Evolutionary conservation across 2,888 invertebrate genomes (phyloP), one percentile per base, ranked within the genome.

Genomic region (Protophormia terraenovae): DNA sequence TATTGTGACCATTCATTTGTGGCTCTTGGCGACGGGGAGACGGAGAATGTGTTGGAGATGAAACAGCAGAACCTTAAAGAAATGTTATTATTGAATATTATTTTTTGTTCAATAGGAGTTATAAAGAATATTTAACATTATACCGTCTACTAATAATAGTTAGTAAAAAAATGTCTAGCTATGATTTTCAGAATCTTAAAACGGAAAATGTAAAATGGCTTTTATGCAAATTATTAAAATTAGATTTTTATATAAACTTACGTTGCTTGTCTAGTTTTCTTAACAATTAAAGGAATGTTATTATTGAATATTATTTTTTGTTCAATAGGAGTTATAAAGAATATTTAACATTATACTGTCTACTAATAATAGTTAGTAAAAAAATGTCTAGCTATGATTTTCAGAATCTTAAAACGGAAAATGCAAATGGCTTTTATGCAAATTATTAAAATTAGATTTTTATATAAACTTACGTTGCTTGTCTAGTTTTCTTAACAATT

Each of bases 401-500:
- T n/a, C n/a, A n/a, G n/a, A n/a, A n/a, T n/a, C n/a, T n/a, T n/a
- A n/a, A n/a, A n/a, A n/a, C n/a, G n/a, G n/a, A n/a, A n/a, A n/a
- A n/a, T n/a, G n/a, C n/a, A n/a, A n/a, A n/a, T n/a, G 10, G 12
- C 35, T 10, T 35, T 35, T 35, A 10, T 35, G 10, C 2, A 35
- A 6, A 35, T 10, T 35, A 10, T 14, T 55, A 24, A 10, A 66
- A 47, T 16, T n/a, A n/a, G n/a, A 35, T n/a, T 8, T 45, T 47
- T 19, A 5, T 4, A 22, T 64, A n/a, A 69, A 91, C 93, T 93
- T 86, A 95, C 92, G 90, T 91, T 95, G 95, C 87, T 95, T 94
- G 90, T 96, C 96, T 87, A 96, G 93, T 92, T 96, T 96, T 89
- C 95, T 95, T 91, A 95, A 95, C 89, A 97, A 93, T 93, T 97